Base-by-base conservation (phyloP, 92 coral and sea anemone genomes). In the Palythoa grandis region DNA sequence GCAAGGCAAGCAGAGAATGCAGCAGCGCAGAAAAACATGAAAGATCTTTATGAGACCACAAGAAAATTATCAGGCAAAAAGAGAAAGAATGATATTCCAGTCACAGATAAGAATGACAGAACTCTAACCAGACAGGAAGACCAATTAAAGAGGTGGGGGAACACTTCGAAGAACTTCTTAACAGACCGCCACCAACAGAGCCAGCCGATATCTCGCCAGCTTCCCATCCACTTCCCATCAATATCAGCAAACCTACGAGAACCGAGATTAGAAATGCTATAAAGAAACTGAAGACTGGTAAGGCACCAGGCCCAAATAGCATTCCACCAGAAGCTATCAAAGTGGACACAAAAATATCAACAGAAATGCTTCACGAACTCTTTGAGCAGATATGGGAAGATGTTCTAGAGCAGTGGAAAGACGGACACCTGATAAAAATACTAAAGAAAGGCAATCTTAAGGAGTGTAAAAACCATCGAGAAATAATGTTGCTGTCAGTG, bases 361-460 rank as follows among this genome's bases (percentile, higher is more conserved):
- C 35, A 29, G 35, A 29, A 29, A 29, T 29, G 35, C 35, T 29
- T 29, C 8, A 67, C 72, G 10, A 37, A 77, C 56, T 48, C 38
- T 77, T 52, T 37, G 0, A 24, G 61, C 83, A 48, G 50, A 57
- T 35, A 78, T 53, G 68, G 29, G 67, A 78, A 53, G 61, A 38
- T 65, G 17, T 40, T 48, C 5, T 11, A 11, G 61, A 53, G 12
- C 61, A 38, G 61, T 40, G 72, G 38, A 78, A 78, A 54, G 63
- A 78, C 29, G 71, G 83, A 78, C 65, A 78, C 65, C 83, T 78
- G 72, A 53, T 78, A 13, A 78, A 78, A 39, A 72, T 52, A 53
- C 71, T 1, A 38, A 77, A 77, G 20, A 77, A 77, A 63, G 69
- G 69, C 69, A 63, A 63, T 17, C 69, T 63, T 15, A 77, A 53